Percentiles rank a stretch among this genome's conserved stretches.
Conservation (phyloP, 2,113 vertebrate species). For the Falcunculus frontatus region DNA sequence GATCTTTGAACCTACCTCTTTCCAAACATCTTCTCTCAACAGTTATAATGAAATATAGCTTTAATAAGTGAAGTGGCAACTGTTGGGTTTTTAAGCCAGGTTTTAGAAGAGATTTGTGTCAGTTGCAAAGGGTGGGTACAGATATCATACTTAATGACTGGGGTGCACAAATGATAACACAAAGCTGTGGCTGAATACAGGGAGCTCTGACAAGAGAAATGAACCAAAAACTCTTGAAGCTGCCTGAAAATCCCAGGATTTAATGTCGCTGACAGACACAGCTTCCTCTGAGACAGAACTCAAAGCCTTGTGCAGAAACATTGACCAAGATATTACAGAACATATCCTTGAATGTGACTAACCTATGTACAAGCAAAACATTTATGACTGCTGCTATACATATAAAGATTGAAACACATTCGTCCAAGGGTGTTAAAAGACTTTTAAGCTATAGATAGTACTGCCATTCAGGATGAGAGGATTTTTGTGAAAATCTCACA, state of each 20-base stretch:
- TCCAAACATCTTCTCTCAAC: not conserved
- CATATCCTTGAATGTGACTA: not conserved
- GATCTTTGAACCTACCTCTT: not conserved
- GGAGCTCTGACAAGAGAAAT: not conserved
- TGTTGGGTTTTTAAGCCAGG: fast-evolving
- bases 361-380: not conserved
- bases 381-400: not conserved
- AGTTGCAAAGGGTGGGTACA: not conserved
- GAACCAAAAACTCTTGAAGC: not conserved
- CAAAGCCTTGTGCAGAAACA: not conserved
- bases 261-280: not conserved
- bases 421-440: not conserved
- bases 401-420: not conserved
- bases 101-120: not conserved
- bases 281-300: not conserved
- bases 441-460: not conserved
- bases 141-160: not conserved
- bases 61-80: not conserved
- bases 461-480: not conserved
- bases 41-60: not conserved
- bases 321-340: not conserved
- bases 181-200: not conserved
- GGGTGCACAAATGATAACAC: not conserved
- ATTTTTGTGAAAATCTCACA: not conserved
- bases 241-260: not conserved